Evolutionary conservation across 2,797 vertebrate species (phyloP), one percentile per base, ranked within the genome.

Genomic region (Poeciliopsis turneri): DNA sequence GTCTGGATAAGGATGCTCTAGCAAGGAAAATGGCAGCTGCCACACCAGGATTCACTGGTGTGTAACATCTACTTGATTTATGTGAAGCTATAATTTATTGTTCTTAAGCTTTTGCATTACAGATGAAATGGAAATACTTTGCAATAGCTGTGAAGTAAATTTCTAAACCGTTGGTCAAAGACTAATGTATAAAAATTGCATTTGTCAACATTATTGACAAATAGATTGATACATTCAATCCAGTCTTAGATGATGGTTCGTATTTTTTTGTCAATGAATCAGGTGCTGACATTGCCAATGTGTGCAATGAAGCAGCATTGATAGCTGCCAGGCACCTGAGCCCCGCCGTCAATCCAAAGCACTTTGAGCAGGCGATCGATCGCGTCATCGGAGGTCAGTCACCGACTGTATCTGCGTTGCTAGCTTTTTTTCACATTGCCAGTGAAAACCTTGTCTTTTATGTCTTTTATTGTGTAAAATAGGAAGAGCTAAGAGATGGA

Each of bases 311-410:
- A 92, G 98, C 98, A 7, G 98, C 98, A 47, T 92, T 99, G 79
- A 98, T 98, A 74, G 98, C 98, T 84, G 98, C 97, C 2, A 96
- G 97, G 76, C 97, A 97, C 86, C 97, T 98, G 87, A 95, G 95
- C 85, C 95, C 96, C 84, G 74, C 97, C 95, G 85, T 93, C 76
- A 80, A 11, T 28, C 47, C 51, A 0, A 82, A 87, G 64, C 98
- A 99, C 90, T 98, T 99, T 89, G 97, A 99, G 82, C 97, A 98
- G 92, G 98, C 98, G 5, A 96, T 98, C 41, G 98, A 99, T 80
- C 95, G 98, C 83, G 96, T 99, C 76, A 97, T 98, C 81, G 98
- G 97, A 93, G 98, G 98, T 98, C 89, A 92, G 16, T 39, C 11
- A 10, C 20, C 36, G 36, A 6, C 51, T 64, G 43, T 73, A 72